phyloP scores from a whole-genome alignment of 1,140 invertebrate genomes.

The Luehdorfia chinensis region DNA sequence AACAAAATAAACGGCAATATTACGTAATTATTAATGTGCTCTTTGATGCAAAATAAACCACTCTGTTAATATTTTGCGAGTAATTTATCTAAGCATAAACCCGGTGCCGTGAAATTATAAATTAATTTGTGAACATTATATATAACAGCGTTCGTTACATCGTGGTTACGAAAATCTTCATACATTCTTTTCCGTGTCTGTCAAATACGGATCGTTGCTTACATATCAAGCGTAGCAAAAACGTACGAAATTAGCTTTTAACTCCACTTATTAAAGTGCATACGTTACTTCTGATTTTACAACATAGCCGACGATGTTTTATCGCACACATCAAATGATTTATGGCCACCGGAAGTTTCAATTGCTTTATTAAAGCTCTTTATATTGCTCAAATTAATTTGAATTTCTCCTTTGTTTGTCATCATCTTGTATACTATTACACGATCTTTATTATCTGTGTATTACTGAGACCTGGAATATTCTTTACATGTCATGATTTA shows the following conservation, averaged over 20 bases:
- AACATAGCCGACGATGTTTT: constrained; percentile 20
- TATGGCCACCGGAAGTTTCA: constrained; percentile 43
- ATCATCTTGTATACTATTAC: constrained; percentile 24
- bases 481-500: too few species aligned
- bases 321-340: constrained; percentile 31
- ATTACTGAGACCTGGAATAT: too few species aligned
- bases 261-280: neutral
- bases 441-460: neutral
- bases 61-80: neutral
- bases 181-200: constrained; percentile 3
- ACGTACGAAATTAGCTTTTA: neutral
- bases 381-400: constrained; percentile 39
- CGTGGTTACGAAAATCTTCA: neutral
- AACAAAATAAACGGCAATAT: too few species aligned
- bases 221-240: neutral
- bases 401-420: constrained; percentile 39
- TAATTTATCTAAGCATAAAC: neutral
- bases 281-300: neutral
- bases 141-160: neutral
- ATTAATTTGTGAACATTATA: neutral
- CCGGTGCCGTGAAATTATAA: neutral
- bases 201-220: neutral
- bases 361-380: constrained; percentile 47
- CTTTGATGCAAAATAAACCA: too few species aligned
- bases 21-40: too few species aligned